Evolutionary conservation across 2,113 vertebrate species (phyloP), one percentile per base, ranked within the genome.

Genomic region (Albula goreensis): DNA sequence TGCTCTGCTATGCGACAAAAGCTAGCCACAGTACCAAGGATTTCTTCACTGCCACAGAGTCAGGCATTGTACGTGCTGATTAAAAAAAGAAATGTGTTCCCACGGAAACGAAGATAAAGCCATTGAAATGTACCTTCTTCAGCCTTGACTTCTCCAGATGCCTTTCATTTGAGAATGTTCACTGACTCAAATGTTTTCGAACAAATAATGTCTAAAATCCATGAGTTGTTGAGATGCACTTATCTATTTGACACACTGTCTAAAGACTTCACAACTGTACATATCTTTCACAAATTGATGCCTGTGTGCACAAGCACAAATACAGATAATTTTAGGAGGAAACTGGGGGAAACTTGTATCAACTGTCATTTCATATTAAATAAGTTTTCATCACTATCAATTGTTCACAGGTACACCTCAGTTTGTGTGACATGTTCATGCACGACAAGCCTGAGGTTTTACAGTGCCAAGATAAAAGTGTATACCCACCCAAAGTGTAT

Each of bases 101-200:
- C 83, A 88, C 10, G 52, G 85, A 88, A 88, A 87, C 15, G 22
- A 85, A 51, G 84, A 50, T 5, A 48, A 82, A 57, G 74, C 53
- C 66, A 89, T 85, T 53, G 51, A 85, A 87, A 84, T 13, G 81
- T 19, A 81, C 15, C 19, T 0, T 41, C 8, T 48, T 85, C 60
- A 78, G 87, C 86, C 86, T 89, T 90, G 87, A 90, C 85, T 82
- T 87, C 86, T 60, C 87, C 51, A 85, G 79, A 78, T 57, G 56
- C 41, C 0, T 13, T 49, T 10, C 48, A 89, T 78, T 56, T 49
- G 41, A 86, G 89, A 83, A 25, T 41, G 70, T 15, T 49, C 31
- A 9, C 7, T 49, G 31, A 57, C 63, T 4, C 12, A 77, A 66
- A 78, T 78, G 2, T 80, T 82, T 74, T 84, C 25, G 41, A 83